Evolutionary conservation across 2,797 vertebrate species (phyloP).

Genomic region (Sebastes kiyomatsui): DNA sequence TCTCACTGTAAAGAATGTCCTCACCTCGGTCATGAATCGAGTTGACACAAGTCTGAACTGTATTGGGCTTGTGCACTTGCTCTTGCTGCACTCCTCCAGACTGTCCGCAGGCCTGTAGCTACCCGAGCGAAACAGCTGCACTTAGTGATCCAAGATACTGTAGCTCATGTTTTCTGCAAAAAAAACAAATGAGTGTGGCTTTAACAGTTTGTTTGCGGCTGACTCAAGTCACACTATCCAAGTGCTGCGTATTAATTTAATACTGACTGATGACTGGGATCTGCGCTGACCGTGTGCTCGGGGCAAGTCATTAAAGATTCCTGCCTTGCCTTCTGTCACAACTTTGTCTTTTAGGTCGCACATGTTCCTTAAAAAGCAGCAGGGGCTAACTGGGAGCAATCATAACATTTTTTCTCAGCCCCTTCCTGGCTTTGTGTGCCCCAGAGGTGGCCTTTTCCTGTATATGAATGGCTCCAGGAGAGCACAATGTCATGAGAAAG

Average conservation of each 20-base stretch:
- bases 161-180: not conserved
- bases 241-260: not conserved
- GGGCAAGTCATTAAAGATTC: conserved; percentile 78
- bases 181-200: not conserved
- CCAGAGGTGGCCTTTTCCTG: conserved; percentile 72
- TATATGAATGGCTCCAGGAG: conserved; percentile 49
- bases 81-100: not conserved
- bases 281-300: conserved; percentile 40
- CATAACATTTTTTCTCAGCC: conserved; percentile 70
- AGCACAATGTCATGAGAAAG: conserved; percentile 67
- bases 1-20: not conserved
- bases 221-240: conserved; percentile 12
- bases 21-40: conserved; percentile 7
- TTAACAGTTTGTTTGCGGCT: not conserved
- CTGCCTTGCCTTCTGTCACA: conserved; percentile 75
- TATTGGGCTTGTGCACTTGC: conserved; percentile 2
- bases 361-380: conserved; percentile 64
- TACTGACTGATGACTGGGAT: conserved; percentile 12
- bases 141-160: not conserved
- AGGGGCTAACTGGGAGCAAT: conserved; percentile 54
- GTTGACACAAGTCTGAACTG: conserved; percentile 40
- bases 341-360: conserved; percentile 67
- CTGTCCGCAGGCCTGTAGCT: not conserved
- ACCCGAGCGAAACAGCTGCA: not conserved
- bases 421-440: conserved; percentile 82